Evolutionary conservation across 2,888 invertebrate species (phyloP).

Genomic region (Trisateles emortualis): DNA sequence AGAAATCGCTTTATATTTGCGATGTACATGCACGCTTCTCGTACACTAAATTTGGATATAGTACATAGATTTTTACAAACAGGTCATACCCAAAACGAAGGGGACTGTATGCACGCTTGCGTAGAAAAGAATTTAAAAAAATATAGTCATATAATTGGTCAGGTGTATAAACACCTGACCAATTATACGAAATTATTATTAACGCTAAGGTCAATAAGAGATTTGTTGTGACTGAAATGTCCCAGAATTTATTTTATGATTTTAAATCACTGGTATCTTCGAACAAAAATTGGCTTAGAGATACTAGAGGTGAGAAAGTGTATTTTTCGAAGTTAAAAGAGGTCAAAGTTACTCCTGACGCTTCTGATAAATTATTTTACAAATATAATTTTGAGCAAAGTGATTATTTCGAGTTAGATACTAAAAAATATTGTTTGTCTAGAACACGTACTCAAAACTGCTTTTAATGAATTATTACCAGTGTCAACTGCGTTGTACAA

Average conservation of each 20-base stretch:
- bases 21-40: neutral
- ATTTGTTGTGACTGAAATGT: too few relatives aligned
- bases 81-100: slow-evolving; percentile 8
- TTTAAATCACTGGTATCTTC: too few relatives aligned
- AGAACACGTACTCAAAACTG: neutral
- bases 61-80: slow-evolving; percentile 1
- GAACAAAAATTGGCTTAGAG: too few relatives aligned
- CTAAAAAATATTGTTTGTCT: neutral
- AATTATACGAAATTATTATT: neutral
- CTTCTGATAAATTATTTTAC: too few relatives aligned
- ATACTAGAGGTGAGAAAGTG: too few relatives aligned
- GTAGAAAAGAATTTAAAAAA: neutral
- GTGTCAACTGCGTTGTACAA: neutral
- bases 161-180: neutral
- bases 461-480: neutral
- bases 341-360: too few relatives aligned
- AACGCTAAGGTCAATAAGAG: too few relatives aligned
- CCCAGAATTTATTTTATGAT: too few relatives aligned
- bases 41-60: neutral
- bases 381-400: neutral
- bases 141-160: neutral
- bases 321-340: too few relatives aligned
- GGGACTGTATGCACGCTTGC: slow-evolving; percentile 7
- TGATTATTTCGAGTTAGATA: neutral
- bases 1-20: slow-evolving; percentile 6